Evolutionary conservation across 1,140 invertebrate genomes (phyloP), one percentile per base, ranked within the genome.

Genomic region (Teleopsis dalmanni): DNA sequence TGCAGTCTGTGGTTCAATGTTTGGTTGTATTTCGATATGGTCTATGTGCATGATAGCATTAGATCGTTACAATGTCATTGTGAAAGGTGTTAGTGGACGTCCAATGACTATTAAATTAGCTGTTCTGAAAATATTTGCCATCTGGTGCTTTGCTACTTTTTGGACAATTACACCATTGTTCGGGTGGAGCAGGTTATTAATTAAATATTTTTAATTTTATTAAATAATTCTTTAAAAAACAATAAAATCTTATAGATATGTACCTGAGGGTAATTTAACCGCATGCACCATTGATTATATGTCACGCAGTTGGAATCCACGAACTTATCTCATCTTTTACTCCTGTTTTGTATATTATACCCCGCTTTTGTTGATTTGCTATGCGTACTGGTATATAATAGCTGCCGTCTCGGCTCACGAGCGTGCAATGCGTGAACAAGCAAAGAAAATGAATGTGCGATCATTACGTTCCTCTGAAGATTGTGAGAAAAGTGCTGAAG

Each of bases 61-160:
- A 40, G 88, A 91, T 59, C 77, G 88, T 54, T 90, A 89, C 75
- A 87, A 87, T 58, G 86, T 89, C 27, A 90, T 91, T 59, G 85
- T 88, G n/a, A 85, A 84, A 55, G 75, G 81, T 50, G 74, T 83
- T 41, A 73, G 78, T 4, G 80, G 76, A 2, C 77, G 75, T 42
- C 81, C 80, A 13, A 62, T 85, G 65, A 82, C 79, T 14, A 78
- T 78, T 55, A 80, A 77, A 37, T 77, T 76, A 50, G 81, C 81
- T 16, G 62, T 83, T 31, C 51, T 81, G 5, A 74, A 80, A 58
- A 81, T 86, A 19, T 54, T 83, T 1, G 67, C 74, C 9, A 79
- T 84, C 33, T 87, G 84, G 83, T 22, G 70, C 0, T 81, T 80
- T 64, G 76, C 81, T 7, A 61, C 77, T 14, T 72, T 71, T 16